Evolutionary conservation across 2,797 vertebrate genomes (phyloP).

Genomic region (Tapirus indicus): DNA sequence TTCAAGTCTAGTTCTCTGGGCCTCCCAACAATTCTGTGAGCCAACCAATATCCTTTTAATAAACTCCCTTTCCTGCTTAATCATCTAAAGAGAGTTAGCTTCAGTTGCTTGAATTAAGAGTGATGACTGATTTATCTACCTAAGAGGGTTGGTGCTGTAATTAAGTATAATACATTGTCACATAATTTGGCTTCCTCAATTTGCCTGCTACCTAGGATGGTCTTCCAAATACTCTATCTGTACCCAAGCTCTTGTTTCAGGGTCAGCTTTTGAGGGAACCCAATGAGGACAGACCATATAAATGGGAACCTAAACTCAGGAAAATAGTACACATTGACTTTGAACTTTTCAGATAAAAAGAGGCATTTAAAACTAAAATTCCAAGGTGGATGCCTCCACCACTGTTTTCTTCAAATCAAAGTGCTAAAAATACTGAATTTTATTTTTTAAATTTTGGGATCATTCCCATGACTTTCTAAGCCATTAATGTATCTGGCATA

Average conservation of each 20-base stretch:
- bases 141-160: neutral
- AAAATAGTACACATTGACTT: neutral
- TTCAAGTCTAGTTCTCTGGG: neutral
- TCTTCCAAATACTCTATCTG: neutral
- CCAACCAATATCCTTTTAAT: neutral
- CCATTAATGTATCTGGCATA: neutral
- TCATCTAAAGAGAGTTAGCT: neutral
- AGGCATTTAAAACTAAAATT: conserved; percentile 50
- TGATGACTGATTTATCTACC: neutral
- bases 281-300: neutral
- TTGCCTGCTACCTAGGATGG: neutral
- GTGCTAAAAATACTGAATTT: neutral
- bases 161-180: neutral
- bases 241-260: neutral
- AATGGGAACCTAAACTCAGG: neutral
- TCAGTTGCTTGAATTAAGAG: neutral
- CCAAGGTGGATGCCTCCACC: neutral
- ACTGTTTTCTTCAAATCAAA: conserved; percentile 46
- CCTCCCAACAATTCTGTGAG: neutral
- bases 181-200: neutral
- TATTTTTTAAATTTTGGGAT: conserved; percentile 3
- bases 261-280: neutral
- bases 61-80: neutral
- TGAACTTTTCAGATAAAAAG: conserved; percentile 10
- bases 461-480: neutral